These are phyloP conservation scores for Salmo trutta DNA, from an alignment of 2,797 vertebrate genomes.

Conservation along the genomic window DNA sequence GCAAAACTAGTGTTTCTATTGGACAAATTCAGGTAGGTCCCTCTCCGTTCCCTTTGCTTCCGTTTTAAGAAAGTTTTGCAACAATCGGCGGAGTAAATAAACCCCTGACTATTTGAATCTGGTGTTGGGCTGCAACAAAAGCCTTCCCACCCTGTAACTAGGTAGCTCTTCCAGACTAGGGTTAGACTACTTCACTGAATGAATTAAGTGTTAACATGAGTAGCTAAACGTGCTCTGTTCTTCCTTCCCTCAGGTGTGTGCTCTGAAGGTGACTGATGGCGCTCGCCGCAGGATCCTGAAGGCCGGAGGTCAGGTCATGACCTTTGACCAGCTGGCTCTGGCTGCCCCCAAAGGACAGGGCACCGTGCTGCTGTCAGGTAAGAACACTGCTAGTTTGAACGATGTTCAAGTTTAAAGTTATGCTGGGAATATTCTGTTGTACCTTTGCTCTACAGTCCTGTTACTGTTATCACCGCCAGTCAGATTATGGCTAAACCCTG, in stretches of 20 bases:
- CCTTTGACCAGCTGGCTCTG: conserved; percentile 91
- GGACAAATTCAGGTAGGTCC: too few species aligned
- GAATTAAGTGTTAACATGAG: neutral
- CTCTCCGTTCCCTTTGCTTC: too few species aligned
- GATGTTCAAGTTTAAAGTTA: neutral
- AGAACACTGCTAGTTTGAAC: conserved; percentile 19
- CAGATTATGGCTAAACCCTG: too few species aligned
- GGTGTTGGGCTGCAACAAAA: neutral
- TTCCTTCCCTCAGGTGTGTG: conserved; percentile 78
- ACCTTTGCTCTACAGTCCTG: neutral
- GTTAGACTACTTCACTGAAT: too few species aligned
- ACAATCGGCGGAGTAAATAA: too few species aligned
- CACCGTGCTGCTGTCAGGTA: conserved; percentile 91
- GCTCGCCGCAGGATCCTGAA: conserved; percentile 87
- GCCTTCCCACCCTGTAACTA: too few species aligned
- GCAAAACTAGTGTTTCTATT: too few species aligned
- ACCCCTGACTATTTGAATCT: neutral
- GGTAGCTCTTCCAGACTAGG: neutral
- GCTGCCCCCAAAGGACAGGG: conserved; percentile 87
- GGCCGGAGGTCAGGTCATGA: conserved; percentile 88
- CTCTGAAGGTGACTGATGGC: conserved; percentile 81
- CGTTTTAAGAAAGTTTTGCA: too few species aligned
- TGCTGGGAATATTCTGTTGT: neutral
- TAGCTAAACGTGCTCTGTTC: neutral
- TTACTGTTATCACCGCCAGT: too few species aligned